These are phyloP conservation scores for Macquaria ambigua DNA, from an alignment of 2,113 vertebrate species.

Conservation along the genomic window DNA sequence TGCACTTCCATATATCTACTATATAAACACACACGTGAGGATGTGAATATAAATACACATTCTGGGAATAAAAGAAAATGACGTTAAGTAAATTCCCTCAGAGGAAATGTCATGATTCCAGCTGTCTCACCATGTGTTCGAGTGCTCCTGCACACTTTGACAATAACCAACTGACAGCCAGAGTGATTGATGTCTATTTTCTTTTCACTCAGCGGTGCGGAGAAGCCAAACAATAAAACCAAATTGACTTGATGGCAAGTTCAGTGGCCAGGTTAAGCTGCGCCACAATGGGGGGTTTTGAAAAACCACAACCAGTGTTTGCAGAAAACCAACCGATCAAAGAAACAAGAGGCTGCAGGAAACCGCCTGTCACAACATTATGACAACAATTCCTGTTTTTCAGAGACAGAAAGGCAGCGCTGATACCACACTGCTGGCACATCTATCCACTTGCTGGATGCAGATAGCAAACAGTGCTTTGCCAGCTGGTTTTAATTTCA, in stretches of 20 bases:
- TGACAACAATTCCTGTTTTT: constrained; percentile 55
- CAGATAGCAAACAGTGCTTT: constrained; percentile 6
- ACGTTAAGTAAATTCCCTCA: not conserved
- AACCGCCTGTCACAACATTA: constrained; percentile 67
- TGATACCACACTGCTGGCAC: constrained; percentile 30
- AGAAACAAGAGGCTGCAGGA: constrained; percentile 39
- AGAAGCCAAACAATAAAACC: constrained; percentile 44
- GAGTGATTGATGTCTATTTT: constrained; percentile 50
- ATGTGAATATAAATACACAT: constrained; percentile 6
- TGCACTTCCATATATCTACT: not conserved
- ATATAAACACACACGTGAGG: not conserved
- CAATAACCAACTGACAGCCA: constrained; percentile 19
- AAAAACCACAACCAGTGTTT: constrained; percentile 45
- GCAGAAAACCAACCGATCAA: constrained; percentile 25
- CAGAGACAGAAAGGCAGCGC: not conserved
- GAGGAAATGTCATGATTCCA: constrained; percentile 17
- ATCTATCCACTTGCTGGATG: not conserved
- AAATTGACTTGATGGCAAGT: constrained; percentile 54
- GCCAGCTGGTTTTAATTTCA: constrained; percentile 47
- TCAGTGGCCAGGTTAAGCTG: constrained; percentile 47
- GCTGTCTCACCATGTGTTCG: constrained; percentile 9
- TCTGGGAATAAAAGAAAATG: constrained; percentile 1
- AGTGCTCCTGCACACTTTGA: constrained; percentile 3
- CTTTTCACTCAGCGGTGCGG: constrained; percentile 32
- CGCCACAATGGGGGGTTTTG: constrained; percentile 24